Conservation (phyloP, 1,140 invertebrate genomes). For the Araneus ventricosus region DNA sequence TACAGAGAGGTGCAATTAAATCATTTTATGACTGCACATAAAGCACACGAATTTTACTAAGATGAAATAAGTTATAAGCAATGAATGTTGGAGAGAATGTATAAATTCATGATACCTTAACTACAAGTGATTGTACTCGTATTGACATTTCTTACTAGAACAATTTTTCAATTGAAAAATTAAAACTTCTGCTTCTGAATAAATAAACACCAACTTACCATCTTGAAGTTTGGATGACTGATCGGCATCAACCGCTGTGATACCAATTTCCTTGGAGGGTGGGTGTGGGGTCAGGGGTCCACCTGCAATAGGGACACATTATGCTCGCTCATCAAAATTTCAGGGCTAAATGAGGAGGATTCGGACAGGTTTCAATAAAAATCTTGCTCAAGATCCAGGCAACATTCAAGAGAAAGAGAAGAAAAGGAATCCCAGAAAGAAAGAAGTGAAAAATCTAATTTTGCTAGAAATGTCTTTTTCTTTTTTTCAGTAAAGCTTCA, state of each 20-base stretch:
- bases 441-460: background rate
- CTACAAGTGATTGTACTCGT: no score
- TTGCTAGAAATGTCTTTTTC: no score
- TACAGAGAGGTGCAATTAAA: no score
- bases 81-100: no score
- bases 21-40: no score
- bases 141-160: no score
- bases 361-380: background rate
- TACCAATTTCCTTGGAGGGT: conserved; percentile 77
- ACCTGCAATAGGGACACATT: conserved; percentile 77
- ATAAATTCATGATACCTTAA: no score
- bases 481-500: no score
- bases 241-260: conserved; percentile 45
- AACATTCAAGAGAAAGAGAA: background rate
- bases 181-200: background rate
- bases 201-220: conserved; percentile 51
- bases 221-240: conserved; percentile 64
- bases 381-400: background rate
- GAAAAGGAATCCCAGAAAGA: background rate
- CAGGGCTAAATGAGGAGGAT: conserved; percentile 34
- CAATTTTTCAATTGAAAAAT: no score
- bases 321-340: conserved; percentile 78
- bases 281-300: conserved; percentile 76
- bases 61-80: no score
- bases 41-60: no score